These are phyloP conservation scores for Dendrolimus punctatus DNA, from an alignment of 1,140 invertebrate genomes.

Conservation along the genomic window DNA sequence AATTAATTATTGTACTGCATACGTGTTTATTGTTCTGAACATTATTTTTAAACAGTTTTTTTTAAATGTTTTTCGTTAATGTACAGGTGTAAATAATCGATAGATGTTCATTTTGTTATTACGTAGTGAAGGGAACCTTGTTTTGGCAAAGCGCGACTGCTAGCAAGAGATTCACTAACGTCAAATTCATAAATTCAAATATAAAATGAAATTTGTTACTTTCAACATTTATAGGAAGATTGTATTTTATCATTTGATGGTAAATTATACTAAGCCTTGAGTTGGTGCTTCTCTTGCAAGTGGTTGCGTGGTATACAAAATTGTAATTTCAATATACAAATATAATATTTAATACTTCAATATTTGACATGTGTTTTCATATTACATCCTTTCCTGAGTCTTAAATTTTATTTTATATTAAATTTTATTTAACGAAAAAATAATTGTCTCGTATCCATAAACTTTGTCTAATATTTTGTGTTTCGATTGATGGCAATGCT, in stretches of 20 bases:
- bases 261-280: conserved; percentile 1
- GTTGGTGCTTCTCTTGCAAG: neutral
- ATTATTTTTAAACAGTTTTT: conserved; percentile 44
- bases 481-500: no score
- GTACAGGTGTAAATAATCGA: conserved; percentile 65
- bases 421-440: no score
- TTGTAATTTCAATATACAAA: no score
- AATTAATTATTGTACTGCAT: conserved; percentile 21
- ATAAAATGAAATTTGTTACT: neutral
- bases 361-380: no score
- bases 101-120: conserved; percentile 66
- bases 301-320: neutral
- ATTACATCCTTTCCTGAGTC: no score
- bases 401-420: no score
- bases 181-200: no score
- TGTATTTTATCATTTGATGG: conserved; percentile 2
- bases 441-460: no score
- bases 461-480: no score
- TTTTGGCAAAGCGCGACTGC: neutral
- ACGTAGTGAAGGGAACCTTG: conserved; percentile 15
- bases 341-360: no score
- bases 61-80: conserved; percentile 60
- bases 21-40: conserved; percentile 60
- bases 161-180: no score
- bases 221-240: neutral